Base-by-base conservation (phyloP, 2,113 vertebrate genomes). In the Macroglossus sobrinus region DNA sequence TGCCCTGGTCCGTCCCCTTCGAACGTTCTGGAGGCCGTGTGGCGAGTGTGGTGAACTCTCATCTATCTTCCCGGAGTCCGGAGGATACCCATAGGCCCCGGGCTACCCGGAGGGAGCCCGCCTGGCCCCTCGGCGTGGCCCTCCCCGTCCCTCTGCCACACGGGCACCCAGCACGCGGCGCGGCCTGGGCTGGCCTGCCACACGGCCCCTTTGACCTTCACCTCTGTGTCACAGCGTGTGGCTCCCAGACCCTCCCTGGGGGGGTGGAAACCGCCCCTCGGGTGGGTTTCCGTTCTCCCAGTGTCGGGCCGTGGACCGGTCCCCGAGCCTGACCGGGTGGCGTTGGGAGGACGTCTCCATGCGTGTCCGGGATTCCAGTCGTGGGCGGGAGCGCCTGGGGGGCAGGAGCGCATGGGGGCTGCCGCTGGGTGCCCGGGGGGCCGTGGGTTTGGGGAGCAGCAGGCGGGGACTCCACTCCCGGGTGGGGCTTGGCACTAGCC, bases 181-280 rank as follows among this genome's bases (percentile, higher is more conserved):
- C 3, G 82, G 95, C 93, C 91, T 82, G 68, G 85, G 96, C 89
- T 94, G 96, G 97, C 95, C 96, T 74, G 90, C 88, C 87, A 0
- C 10, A 84, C 71, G 97, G 97, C 96, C 76, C 94, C 98, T 96
- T 28, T 96, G 14, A 95, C 94, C 84, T 92, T 78, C 24, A 2
- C 55, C 91, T 95, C 91, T 98, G 95, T 95, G 24, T 74, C 18
- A 14, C 84, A 5, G 50, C 24, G 30, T 80, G 76, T 87, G 93
- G 78, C 69, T 95, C 75, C 74, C 97, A 13, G 80, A 38, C 71
- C 82, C 33, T 84, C 57, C 4, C 10, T 14, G 35, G 50, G 22
- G 21, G 35, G 93, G n/a, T 38, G 55, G 81, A 84, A 47, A 22
- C 38, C 24, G 16, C 30, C 0, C 30, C 47, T 78, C 55, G 8